Conservation (phyloP, 2,113 vertebrate genomes). For the Arizona elegans region DNA sequence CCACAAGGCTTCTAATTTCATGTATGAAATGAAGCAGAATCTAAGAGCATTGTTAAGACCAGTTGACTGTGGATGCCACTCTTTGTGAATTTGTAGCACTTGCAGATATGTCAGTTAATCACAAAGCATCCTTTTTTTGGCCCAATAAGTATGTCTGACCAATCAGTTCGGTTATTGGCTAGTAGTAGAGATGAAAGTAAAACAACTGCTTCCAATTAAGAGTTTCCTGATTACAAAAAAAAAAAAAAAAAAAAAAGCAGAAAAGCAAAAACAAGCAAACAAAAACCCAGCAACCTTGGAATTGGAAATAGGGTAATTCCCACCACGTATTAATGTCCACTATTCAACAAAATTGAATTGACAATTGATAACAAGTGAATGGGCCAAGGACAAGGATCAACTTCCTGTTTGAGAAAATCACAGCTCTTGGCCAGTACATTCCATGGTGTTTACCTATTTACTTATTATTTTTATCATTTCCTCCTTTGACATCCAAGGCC, state of each 20-base stretch:
- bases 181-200: not conserved
- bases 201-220: not conserved
- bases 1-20: not conserved
- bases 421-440: not conserved
- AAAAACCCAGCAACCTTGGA: not conserved
- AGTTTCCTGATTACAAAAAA: not conserved
- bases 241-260: not conserved
- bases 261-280: not conserved
- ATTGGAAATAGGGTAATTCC: not conserved
- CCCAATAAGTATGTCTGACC: not conserved
- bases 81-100: not conserved
- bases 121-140: not conserved
- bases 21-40: not conserved
- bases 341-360: no score
- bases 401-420: not conserved
- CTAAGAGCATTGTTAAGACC: not conserved
- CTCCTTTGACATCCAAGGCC: not conserved
- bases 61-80: not conserved
- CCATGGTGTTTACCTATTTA: not conserved
- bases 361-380: not conserved
- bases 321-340: not conserved
- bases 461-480: not conserved
- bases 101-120: not conserved
- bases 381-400: not conserved
- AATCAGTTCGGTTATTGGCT: not conserved